A percentile compares a stretch with the other conserved stretches of the same genome.
Evolutionary conservation across 1,140 invertebrate genomes (phyloP).

Genomic region (Drosophila simulans): DNA sequence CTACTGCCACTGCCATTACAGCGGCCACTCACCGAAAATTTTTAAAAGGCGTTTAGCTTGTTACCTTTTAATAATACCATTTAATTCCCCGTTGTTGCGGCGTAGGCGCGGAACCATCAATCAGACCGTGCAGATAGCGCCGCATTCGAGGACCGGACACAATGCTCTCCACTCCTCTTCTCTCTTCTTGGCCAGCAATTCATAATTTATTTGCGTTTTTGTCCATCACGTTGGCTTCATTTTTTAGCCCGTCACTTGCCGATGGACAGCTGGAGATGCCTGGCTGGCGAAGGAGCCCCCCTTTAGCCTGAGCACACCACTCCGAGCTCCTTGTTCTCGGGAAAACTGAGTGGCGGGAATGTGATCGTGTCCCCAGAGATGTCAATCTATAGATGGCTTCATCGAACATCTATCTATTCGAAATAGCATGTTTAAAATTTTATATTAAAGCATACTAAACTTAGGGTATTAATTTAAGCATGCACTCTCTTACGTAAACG

Average conservation of each 20-base stretch:
- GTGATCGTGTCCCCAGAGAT: not conserved
- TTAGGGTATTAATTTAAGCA: not conserved
- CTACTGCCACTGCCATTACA: slow-evolving; percentile 41
- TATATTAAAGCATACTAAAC: no score
- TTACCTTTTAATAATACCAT: slow-evolving; percentile 82
- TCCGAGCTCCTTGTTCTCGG: not conserved
- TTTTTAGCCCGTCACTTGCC: slow-evolving; percentile 55
- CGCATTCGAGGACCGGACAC: slow-evolving; percentile 29
- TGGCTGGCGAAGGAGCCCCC: not conserved
- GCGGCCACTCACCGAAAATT: slow-evolving; percentile 64
- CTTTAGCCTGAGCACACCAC: slow-evolving; percentile 2
- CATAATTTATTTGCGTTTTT: slow-evolving; percentile 74
- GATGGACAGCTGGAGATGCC: slow-evolving; percentile 53
- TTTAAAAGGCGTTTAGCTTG: slow-evolving; percentile 81
- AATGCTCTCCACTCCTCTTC: not conserved
- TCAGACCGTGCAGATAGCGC: slow-evolving; percentile 67
- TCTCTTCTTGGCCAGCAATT: slow-evolving; percentile 51
- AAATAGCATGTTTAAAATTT: no score
- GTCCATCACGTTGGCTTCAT: slow-evolving; percentile 67
- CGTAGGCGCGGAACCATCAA: slow-evolving; percentile 79
- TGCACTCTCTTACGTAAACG: not conserved
- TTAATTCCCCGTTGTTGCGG: slow-evolving; percentile 69
- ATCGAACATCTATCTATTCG: not conserved
- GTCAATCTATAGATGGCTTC: not conserved
- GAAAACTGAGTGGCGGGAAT: not conserved